Conservation (phyloP, 1,140 invertebrate species). For the Macrocentrus cingulum region DNA sequence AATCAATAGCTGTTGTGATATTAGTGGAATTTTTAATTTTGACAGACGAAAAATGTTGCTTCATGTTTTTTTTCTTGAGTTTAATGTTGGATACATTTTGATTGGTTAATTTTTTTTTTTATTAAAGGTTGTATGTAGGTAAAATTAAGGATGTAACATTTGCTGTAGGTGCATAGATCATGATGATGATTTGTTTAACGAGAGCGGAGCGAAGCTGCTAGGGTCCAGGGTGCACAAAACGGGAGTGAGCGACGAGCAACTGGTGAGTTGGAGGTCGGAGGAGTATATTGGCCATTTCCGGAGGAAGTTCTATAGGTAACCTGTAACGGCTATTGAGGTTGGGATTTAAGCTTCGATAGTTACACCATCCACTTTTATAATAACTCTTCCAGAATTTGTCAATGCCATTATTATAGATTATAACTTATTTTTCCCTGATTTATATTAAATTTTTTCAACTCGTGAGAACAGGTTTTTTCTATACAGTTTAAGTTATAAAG, state of each 20-base stretch:
- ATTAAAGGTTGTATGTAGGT: conserved; percentile 7
- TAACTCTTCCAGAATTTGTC: conserved; percentile 35
- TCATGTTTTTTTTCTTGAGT: too few relatives aligned
- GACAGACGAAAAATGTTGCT: not conserved
- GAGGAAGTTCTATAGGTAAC: conserved; percentile 56
- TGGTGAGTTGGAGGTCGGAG: conserved; percentile 51
- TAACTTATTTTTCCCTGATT: too few relatives aligned
- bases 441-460: too few relatives aligned
- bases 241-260: conserved; percentile 21
- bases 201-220: conserved; percentile 42
- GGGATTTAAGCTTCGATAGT: conserved; percentile 39
- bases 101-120: too few relatives aligned
- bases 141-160: conserved; percentile 46
- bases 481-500: too few relatives aligned
- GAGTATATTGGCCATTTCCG: conserved; percentile 57
- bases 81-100: too few relatives aligned
- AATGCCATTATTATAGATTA: too few relatives aligned
- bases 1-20: not conserved
- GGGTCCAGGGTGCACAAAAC: conserved; percentile 37
- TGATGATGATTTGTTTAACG: conserved; percentile 43
- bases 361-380: conserved; percentile 45
- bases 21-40: not conserved
- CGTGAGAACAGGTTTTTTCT: too few relatives aligned
- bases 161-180: conserved; percentile 48
- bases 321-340: conserved; percentile 53